Evolutionary conservation across 2,888 invertebrate species (phyloP), one percentile per base, ranked within the genome.

Genomic region (Melipona beecheii): DNA sequence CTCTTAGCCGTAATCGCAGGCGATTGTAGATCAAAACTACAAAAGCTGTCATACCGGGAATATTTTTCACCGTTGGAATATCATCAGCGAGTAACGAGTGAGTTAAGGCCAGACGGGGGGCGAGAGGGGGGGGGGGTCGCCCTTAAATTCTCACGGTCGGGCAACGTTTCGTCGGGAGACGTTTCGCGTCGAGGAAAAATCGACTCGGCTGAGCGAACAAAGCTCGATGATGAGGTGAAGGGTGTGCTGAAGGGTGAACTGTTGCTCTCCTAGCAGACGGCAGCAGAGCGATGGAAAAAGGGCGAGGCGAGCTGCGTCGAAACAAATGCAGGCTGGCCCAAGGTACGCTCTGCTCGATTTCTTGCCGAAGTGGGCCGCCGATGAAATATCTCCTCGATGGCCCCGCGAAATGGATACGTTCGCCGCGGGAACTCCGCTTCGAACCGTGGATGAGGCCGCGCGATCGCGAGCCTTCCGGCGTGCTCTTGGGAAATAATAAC

Each of bases 141-240:
- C 85, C 87, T 88, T 88, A 89, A 90, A 89, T 89, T 88, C 86
- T 89, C 81, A 86, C 81, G 85, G 84, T 82, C 83, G 56, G 21
- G 49, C 66, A 13, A 5, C 71, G 56, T 36, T 36, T 43, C 54
- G 58, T 58, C 49, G 27, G 21, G 27, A 4, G 31, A 58, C 24
- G 50, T 36, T 60, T 52, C 60, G 68, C 11, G 24, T 60, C 9
- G 27, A 60, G 65, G 68, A 75, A 73, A 84, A 84, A 84, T 84
- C 86, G 81, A 36, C 74, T 72, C 66, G 70, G 52, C 70, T 75
- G 73, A 54, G 77, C 84, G 81, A 83, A 86, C 83, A 81, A 85
- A 86, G 79, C 60, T 77, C 74, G 64, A 78, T 73, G 84, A 80
- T 68, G 87, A 83, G 70, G 19, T n/a, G 24, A n/a, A 43, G 9